phyloP scores from a whole-genome alignment of 2,888 invertebrate species.

The Hemistola chrysoprasaria region DNA sequence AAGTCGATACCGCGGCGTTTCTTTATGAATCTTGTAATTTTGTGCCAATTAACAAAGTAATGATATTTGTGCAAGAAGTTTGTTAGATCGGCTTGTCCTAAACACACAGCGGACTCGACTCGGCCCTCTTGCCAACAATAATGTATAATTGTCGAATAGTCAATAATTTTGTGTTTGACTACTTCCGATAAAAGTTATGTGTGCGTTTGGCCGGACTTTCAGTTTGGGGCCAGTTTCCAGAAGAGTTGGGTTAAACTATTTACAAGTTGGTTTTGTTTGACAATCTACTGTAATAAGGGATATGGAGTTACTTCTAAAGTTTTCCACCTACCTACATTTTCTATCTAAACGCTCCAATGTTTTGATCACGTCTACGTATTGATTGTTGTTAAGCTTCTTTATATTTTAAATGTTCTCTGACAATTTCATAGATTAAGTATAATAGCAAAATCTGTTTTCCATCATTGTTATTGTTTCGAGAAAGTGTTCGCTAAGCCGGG shows the following conservation, averaged over 20 bases:
- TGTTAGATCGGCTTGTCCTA: slow-evolving; percentile 32
- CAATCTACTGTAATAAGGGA: no score
- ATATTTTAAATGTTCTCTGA: no score
- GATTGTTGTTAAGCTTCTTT: no score
- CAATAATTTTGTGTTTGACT: slow-evolving; percentile 41
- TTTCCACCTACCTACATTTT: no score
- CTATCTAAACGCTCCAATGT: no score
- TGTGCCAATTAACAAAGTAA: slow-evolving; percentile 13
- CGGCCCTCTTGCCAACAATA: slow-evolving; percentile 25
- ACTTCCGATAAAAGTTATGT: slow-evolving; percentile 35
- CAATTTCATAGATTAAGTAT: no score
- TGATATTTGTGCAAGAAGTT: slow-evolving; percentile 17
- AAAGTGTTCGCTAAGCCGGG: slow-evolving; percentile 33
- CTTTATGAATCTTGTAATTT: slow-evolving; percentile 8
- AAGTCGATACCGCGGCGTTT: slow-evolving; percentile 2
- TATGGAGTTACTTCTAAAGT: no score
- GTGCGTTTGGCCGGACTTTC: slow-evolving; percentile 24
- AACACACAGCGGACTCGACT: slow-evolving; percentile 33
- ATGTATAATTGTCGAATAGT: slow-evolving; percentile 34
- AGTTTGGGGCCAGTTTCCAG: slow-evolving; percentile 24
- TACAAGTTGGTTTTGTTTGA: slow-evolving; percentile 1
- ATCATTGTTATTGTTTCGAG: slow-evolving; percentile 18
- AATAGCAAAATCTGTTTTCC: not conserved
- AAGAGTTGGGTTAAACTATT: slow-evolving; percentile 18
- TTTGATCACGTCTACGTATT: no score